These are phyloP conservation scores for Lycaon pictus DNA, from an alignment of 2,113 vertebrate species.

Conservation along the genomic window DNA sequence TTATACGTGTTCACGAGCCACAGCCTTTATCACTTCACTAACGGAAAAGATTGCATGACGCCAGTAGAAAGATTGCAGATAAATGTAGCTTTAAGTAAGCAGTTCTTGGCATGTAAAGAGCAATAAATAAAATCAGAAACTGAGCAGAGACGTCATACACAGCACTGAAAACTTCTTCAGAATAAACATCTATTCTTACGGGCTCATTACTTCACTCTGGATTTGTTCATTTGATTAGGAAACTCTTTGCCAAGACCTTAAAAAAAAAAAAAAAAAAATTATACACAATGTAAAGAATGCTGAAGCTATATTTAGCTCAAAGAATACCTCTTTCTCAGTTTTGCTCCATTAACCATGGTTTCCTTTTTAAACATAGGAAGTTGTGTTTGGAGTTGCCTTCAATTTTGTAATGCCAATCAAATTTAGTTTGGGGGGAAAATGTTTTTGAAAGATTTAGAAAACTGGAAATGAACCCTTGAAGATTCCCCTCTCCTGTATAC, in stretches of 20 bases:
- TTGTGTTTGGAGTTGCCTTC: constrained; percentile 45
- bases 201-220: neutral
- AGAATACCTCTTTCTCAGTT: constrained; percentile 32
- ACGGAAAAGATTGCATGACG: constrained; percentile 34
- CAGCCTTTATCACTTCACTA: constrained; percentile 59
- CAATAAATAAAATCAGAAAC: constrained; percentile 71
- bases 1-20: constrained; percentile 49
- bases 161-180: constrained; percentile 50
- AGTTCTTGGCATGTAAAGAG: constrained; percentile 55
- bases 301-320: constrained; percentile 20
- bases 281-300: no score
- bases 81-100: constrained; percentile 3
- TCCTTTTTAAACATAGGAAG: constrained; percentile 44
- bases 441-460: neutral
- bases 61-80: constrained; percentile 53
- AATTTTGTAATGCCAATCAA: constrained; percentile 29
- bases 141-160: neutral
- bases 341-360: constrained; percentile 39
- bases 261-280: neutral
- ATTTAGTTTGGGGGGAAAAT: neutral
- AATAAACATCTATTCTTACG: constrained; percentile 41
- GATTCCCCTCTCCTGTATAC: neutral
- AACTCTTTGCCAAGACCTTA: neutral
- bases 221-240: constrained; percentile 43
- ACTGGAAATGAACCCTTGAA: neutral